phyloP scores from a whole-genome alignment of 2,113 vertebrate genomes.

The Lonchura striata region DNA sequence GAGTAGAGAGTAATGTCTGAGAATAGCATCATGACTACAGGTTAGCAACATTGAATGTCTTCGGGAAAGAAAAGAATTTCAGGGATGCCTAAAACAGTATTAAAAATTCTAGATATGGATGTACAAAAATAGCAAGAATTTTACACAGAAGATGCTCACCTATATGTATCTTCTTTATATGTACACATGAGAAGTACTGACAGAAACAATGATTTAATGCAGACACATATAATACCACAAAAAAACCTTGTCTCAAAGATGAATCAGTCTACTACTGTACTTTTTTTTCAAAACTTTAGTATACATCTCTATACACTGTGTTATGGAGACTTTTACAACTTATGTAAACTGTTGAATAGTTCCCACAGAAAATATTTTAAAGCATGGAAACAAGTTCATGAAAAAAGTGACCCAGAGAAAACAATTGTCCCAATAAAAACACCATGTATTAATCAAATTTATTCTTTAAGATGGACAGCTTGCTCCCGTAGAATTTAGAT shows the following conservation, averaged over 20 bases:
- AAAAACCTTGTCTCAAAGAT: neutral
- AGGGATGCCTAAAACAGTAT: neutral
- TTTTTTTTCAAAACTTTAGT: neutral
- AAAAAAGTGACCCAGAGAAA: neutral
- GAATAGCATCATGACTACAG: neutral
- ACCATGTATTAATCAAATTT: neutral
- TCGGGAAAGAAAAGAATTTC: neutral
- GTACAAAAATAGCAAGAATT: neutral
- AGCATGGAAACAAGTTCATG: neutral
- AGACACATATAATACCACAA: neutral
- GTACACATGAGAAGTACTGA: neutral
- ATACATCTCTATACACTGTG: neutral
- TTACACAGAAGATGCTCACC: neutral
- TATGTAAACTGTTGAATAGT: neutral
- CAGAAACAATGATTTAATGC: neutral
- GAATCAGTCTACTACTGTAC: neutral
- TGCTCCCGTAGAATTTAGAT: neutral
- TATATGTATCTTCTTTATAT: neutral
- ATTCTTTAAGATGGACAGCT: neutral
- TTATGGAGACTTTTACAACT: neutral
- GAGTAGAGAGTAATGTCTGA: neutral
- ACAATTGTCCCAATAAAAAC: neutral
- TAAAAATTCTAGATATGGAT: neutral
- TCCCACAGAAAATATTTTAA: neutral
- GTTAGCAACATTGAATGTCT: fast-evolving